Percentiles rank a stretch among this genome's conserved stretches.
Evolutionary conservation across 2,113 vertebrate species (phyloP).

Genomic region (Dasypus novemcinctus): DNA sequence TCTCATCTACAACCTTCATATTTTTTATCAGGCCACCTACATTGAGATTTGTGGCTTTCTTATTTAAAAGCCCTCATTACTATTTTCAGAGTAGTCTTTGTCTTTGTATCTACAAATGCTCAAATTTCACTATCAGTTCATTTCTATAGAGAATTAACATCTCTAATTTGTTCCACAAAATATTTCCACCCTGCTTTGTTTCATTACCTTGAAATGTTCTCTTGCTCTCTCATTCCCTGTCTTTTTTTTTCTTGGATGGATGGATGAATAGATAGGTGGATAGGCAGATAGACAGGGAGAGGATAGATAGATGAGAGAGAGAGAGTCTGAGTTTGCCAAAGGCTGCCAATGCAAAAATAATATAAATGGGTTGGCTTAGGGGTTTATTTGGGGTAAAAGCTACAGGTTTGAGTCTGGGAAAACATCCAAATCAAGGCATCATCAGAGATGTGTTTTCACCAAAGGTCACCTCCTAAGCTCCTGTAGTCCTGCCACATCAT

Average conservation of each 20-base stretch:
- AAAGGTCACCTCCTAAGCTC: no score
- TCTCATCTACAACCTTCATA: neutral
- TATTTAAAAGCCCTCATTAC: slow-evolving; percentile 67
- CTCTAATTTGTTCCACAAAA: slow-evolving; percentile 46
- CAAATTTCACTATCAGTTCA: slow-evolving; percentile 40
- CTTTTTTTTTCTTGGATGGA: neutral
- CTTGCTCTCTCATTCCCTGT: neutral
- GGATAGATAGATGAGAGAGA: no score
- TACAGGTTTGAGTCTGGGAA: no score
- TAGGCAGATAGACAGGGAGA: no score
- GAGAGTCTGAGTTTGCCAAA: no score
- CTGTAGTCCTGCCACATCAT: no score
- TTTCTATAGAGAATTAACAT: slow-evolving; percentile 48
- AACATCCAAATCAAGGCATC: no score
- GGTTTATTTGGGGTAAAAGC: no score
- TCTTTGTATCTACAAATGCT: slow-evolving; percentile 40
- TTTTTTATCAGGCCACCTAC: slow-evolving; percentile 60
- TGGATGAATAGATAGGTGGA: no score
- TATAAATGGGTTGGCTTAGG: no score
- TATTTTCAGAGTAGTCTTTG: slow-evolving; percentile 63
- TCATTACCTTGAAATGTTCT: slow-evolving; percentile 52
- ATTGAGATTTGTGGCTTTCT: slow-evolving; percentile 57
- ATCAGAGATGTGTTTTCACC: no score
- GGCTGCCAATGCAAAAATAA: no score
- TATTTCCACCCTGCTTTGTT: slow-evolving; percentile 43